Evolutionary conservation across 2,113 vertebrate species (phyloP), one percentile per base, ranked within the genome.

Genomic region (Ictalurus furcatus): DNA sequence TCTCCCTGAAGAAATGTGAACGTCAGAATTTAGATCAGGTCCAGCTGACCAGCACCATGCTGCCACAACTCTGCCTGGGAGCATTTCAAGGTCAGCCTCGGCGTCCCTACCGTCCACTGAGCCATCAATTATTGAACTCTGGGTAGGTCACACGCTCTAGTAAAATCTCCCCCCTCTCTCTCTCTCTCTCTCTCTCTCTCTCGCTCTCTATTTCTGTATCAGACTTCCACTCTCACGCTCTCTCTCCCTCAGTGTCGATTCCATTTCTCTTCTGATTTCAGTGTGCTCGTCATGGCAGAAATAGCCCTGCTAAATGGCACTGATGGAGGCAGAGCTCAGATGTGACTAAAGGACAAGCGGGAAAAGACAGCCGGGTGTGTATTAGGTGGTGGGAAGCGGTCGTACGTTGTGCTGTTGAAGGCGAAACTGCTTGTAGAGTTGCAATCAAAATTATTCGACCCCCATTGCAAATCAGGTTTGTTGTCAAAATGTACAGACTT

Each of bases 121-220:
- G 89, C 90, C 91, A 95, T 96, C 90, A 95, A 95, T 96, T 94
- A 95, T 95, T 95, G 90, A 95, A 92, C 91, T 84, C 83, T 59
- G 93, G 89, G 88, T 86, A 92, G 89, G 89, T 88, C 88, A 84
- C 61, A 44, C 34, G 40, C 81, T 65, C 56, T 54, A 52, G 71
- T 63, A 61, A 61, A 61, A 59, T 40, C 85, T 61, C 86, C 44
- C 44, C 44, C 44, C 44, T 44, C 83, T 79, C 61, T 44, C 82
- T 30, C 44, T 83, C 85, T 71, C 86, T 34, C 78, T 58, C 71
- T 79, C n/a, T n/a, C n/a, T n/a, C 83, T 79, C 61, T 58, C 82
- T 30, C 44, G 76, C 85, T 71, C 86, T 34, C 78, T 58, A 25
- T 65, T 11, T 65, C 71, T 79, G 30, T 81, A 79, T 87, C 85